Evolutionary conservation across 2,888 invertebrate genomes (phyloP), one percentile per base, ranked within the genome.

Genomic region (Andrena bucephala): DNA sequence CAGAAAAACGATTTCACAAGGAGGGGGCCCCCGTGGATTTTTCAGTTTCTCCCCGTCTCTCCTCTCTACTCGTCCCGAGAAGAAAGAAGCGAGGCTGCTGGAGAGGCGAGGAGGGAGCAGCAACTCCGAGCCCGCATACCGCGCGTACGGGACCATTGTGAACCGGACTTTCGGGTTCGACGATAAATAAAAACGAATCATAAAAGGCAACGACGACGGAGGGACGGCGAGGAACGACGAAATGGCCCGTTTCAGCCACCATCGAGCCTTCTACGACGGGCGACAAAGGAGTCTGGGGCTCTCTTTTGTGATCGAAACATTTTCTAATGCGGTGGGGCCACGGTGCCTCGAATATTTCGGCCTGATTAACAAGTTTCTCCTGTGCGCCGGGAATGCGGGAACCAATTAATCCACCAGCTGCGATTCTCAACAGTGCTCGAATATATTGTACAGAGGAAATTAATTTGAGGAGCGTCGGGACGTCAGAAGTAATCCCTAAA

Each of bases 101-200:
- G 62, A 59, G 54, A 42, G 65, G 59, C 62, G 54, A 65, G 62
- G 72, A 84, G 69, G 83, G 83, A 63, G 79, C 69, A 59, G 81
- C 70, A 60, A 62, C 54, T 62, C 75, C 57, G 62, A 24, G 77
- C 76, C 82, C 81, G 81, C 80, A 85, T 85, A 73, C 77, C 36
- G 66, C 36, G 66, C 76, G 78, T 87, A 81, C 83, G 84, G 86
- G 84, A 80, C 78, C 79, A 87, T 88, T 88, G 84, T 86, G 73
- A 79, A 68, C 52, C 74, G 65, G 66, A 72, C 73, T 73, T 86
- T 88, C 73, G 84, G 77, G 65, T 78, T 76, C 60, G 77, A 70
- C 75, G 81, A 84, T 78, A 83, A 83, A 83, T 83, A 83, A 83
- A 83, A 83, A 83, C 65, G 77, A 83, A 83, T 83, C 74, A 78